Percentiles rank a stretch among this genome's conserved stretches.
These are phyloP conservation scores for Agonopterix heracliana DNA, from an alignment of 2,888 invertebrate genomes.

Conservation along the genomic window DNA sequence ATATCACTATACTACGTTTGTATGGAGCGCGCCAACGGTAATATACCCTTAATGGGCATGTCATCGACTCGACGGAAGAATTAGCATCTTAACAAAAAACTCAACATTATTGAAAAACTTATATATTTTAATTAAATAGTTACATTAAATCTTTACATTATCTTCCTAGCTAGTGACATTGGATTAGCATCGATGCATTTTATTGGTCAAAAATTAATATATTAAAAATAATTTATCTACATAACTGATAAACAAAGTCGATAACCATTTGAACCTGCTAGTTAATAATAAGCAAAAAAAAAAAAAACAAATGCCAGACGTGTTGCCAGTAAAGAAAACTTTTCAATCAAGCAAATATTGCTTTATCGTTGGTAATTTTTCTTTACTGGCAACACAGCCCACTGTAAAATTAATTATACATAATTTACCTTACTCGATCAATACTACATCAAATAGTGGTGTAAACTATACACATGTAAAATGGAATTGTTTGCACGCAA, in stretches of 20 bases:
- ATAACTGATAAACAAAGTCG: conserved; percentile 58
- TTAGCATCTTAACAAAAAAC: background rate
- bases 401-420: conserved; percentile 25
- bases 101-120: conserved; percentile 62
- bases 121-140: conserved; percentile 76
- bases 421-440: conserved; percentile 41
- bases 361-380: background rate
- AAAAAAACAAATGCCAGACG: conserved; percentile 29
- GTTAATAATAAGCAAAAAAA: conserved; percentile 39
- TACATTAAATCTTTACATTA: conserved; percentile 73
- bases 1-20: no score
- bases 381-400: conserved; percentile 29
- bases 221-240: conserved; percentile 70
- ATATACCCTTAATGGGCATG: no score
- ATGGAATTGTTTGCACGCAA: conserved; percentile 49
- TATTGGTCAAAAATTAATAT: conserved; percentile 69
- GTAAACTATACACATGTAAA: conserved; percentile 35
- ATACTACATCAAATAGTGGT: conserved; percentile 41
- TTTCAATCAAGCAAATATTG: background rate
- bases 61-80: no score
- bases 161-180: conserved; percentile 70
- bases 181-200: conserved; percentile 67
- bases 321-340: conserved; percentile 40
- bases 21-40: no score
- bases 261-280: conserved; percentile 54